Evolutionary conservation across 2,797 vertebrate species (phyloP).

Genomic region (Anguilla anguilla): DNA sequence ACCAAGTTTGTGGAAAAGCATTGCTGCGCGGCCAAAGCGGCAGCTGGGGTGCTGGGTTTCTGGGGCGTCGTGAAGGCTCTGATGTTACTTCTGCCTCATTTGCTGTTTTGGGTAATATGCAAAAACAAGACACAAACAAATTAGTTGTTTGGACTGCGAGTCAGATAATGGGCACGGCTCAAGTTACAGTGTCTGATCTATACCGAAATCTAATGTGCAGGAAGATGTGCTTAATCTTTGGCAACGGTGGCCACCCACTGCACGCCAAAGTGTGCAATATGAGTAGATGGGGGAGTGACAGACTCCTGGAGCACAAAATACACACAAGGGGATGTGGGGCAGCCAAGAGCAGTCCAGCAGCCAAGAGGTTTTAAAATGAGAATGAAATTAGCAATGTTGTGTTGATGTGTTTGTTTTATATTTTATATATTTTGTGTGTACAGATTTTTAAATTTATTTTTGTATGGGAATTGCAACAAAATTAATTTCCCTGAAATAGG

Average conservation of each 20-base stretch:
- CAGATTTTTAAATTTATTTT: too few species aligned
- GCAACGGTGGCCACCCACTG: neutral
- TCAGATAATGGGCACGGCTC: neutral
- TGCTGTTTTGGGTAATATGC: neutral
- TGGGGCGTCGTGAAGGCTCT: neutral
- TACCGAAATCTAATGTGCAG: neutral
- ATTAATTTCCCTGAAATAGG: neutral
- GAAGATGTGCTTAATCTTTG: neutral
- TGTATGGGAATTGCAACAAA: neutral
- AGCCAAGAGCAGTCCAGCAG: neutral
- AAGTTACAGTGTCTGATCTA: neutral
- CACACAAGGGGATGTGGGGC: neutral
- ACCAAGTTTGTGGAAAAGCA: conserved; percentile 23
- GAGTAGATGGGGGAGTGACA: neutral
- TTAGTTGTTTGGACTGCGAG: neutral
- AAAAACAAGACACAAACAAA: neutral
- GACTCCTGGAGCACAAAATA: neutral
- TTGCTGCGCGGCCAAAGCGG: neutral
- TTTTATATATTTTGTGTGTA: neutral
- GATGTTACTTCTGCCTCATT: neutral
- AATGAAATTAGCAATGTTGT: neutral
- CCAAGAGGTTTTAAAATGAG: neutral
- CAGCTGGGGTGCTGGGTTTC: neutral
- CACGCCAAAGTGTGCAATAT: neutral
- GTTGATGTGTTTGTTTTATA: neutral